Evolutionary conservation across 2,797 vertebrate species (phyloP).

Genomic region (Psittacula echo): DNA sequence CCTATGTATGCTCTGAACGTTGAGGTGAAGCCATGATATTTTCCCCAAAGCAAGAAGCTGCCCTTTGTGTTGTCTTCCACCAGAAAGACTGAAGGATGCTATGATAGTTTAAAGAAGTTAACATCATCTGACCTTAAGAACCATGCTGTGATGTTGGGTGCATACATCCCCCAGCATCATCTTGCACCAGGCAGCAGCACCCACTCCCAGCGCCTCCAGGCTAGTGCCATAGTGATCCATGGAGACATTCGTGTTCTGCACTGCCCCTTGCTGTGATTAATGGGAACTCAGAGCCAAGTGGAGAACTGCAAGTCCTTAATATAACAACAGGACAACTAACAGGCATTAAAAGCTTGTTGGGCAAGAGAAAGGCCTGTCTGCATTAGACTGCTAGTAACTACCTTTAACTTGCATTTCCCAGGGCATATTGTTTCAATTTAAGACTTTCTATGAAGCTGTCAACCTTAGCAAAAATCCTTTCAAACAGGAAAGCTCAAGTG

Average conservation of each 20-base stretch:
- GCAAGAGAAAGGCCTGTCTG: background rate
- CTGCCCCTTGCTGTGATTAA: background rate
- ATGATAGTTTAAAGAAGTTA: background rate
- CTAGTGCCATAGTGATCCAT: rapidly evolving
- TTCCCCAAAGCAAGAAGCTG: background rate
- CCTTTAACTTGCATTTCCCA: background rate
- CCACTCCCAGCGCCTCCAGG: background rate
- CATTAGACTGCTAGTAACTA: background rate
- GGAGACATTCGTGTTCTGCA: background rate
- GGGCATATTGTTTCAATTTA: background rate
- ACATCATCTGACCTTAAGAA: background rate
- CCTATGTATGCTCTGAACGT: background rate
- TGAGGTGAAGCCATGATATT: background rate
- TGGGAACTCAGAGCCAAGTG: rapidly evolving
- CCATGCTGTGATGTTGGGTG: rapidly evolving
- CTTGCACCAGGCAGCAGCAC: background rate
- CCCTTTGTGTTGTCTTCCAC: background rate
- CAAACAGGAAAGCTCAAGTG: background rate
- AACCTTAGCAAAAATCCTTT: background rate
- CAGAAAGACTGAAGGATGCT: background rate
- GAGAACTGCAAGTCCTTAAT: background rate
- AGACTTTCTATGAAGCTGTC: background rate
- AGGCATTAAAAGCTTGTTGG: background rate
- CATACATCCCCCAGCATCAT: rapidly evolving
- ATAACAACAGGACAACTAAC: background rate